Evolutionary conservation across 2,113 vertebrate species (phyloP).

Genomic region (Octodon degus): DNA sequence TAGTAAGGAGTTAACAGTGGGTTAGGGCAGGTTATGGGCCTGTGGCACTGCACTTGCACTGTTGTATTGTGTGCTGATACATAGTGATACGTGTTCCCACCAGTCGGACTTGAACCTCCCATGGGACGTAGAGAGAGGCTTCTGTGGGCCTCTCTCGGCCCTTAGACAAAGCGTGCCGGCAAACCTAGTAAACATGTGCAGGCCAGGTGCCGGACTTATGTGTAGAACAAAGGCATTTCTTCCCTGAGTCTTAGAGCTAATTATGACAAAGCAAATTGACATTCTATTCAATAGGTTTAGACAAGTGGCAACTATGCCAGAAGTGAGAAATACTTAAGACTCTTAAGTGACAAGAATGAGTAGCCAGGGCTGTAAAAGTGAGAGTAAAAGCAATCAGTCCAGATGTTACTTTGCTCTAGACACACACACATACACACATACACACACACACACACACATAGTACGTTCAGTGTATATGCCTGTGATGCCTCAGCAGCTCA

Average conservation of each 20-base stretch:
- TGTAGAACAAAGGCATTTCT: not conserved
- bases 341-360: not conserved
- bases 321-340: not conserved
- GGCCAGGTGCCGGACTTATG: no score
- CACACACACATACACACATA: no score
- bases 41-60: not conserved
- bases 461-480: not conserved
- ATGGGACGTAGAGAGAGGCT: not conserved
- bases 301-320: not conserved
- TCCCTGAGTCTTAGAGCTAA: not conserved
- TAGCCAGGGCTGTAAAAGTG: not conserved
- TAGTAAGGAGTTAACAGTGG: not conserved
- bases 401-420: not conserved
- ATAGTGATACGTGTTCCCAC: not conserved
- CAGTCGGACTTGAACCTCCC: not conserved
- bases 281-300: not conserved
- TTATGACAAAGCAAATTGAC: not conserved
- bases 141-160: not conserved
- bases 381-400: not conserved
- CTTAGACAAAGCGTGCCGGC: not conserved
- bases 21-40: rapidly evolving
- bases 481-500: not conserved
- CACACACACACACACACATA: not conserved
- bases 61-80: not conserved
- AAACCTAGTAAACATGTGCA: not conserved